Evolutionary conservation across 1,140 invertebrate genomes (phyloP), one percentile per base, ranked within the genome.

Genomic region (Bombus soroeensis): DNA sequence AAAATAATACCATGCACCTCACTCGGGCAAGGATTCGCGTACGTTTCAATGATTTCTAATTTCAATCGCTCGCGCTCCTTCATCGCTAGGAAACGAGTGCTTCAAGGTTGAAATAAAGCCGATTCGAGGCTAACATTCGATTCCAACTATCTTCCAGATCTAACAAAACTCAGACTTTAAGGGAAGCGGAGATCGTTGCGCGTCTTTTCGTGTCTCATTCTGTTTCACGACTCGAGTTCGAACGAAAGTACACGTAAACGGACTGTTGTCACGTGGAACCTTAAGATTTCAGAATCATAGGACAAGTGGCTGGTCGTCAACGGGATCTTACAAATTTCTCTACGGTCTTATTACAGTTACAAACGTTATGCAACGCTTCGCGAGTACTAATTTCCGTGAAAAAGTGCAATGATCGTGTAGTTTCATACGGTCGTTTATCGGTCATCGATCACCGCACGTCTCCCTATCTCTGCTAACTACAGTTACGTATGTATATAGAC

Each of bases 351-450:
- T 68, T 68, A 12, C 3, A 68, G 66, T 10, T 66, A 85, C 15
- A 72, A 88, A 88, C n/a, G 66, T 62, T 22, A 32, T 62, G 73
- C 47, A 37, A 22, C 47, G 43, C 37, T 39, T 85, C 34, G 75
- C 34, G 75, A 64, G 34, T 32, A 59, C 78, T 28, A 71, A 62
- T 71, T 79, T 76, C 22, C 32, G 39, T 76, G 81, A 79, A 84
- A 78, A 41, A 83, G 43, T 68, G 62, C 47, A 62, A 77, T 41
- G 64, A 66, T 78, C 57, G 41, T 18, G 1, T 66, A 32, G 47
- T 59, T 77, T 78, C 72, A 28, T 64, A 83, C 87, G 66, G 68
- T 88, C 64, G 34, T 64, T 81, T 39, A 28, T 25, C 47, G 34
- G 10, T 43, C 43, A 9, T 53, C 47, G 47, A n/a, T 59, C 68